Evolutionary conservation across 2,888 invertebrate genomes (phyloP), one percentile per base, ranked within the genome.

Genomic region (Hemithea aestivaria): DNA sequence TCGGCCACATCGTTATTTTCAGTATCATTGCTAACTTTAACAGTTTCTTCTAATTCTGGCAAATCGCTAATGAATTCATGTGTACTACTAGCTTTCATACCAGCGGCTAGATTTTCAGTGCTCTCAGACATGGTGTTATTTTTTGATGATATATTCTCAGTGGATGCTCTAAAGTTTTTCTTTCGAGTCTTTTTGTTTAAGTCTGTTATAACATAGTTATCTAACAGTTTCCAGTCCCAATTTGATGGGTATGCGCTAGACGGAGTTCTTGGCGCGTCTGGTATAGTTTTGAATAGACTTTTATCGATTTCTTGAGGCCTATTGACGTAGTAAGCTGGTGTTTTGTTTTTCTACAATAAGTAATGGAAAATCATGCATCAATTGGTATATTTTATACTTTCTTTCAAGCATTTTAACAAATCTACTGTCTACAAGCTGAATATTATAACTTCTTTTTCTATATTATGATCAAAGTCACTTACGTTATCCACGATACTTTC

Each of bases 401-500:
- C 22, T 10, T 10, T 10, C 10, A 25, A 25, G 10, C 20, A 30
- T 22, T 8, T 22, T 20, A 20, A n/a, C n/a, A n/a, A n/a, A n/a
- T n/a, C n/a, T n/a, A n/a, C n/a, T n/a, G n/a, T n/a, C n/a, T n/a
- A n/a, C n/a, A n/a, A n/a, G n/a, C n/a, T n/a, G n/a, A n/a, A n/a
- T n/a, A n/a, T n/a, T n/a, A n/a, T n/a, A n/a, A n/a, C n/a, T n/a
- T n/a, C n/a, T n/a, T n/a, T n/a, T n/a, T n/a, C n/a, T n/a, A n/a
- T n/a, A n/a, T n/a, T n/a, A n/a, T n/a, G n/a, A 37, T 35, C 11
- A 24, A 20, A 30, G 11, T 7, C 23, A 73, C 91, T 89, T 83
- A 97, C 97, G 76, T 93, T 93, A 74, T 98, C 97, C 24, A 93
- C 81, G 36, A 91, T 90, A 50, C 92, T 92, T 75, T 96, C 94